These are phyloP conservation scores for Coelopa pilipes DNA, from an alignment of 2,888 invertebrate species.

Conservation along the genomic window DNA sequence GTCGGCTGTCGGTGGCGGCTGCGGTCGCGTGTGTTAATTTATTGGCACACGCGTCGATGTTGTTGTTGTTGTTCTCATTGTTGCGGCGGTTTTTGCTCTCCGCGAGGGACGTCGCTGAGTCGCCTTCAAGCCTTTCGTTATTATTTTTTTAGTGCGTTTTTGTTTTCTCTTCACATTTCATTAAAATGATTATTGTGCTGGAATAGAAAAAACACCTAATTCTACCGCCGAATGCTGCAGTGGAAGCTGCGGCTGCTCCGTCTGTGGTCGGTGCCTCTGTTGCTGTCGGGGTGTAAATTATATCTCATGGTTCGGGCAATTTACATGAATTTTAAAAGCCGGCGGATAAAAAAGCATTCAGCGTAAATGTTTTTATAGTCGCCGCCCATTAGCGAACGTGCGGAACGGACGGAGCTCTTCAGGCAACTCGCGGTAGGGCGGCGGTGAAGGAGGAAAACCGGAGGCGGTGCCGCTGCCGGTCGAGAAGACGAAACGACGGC, in stretches of 20 bases:
- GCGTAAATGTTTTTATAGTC: slow-evolving; percentile 40
- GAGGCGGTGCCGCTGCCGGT: slow-evolving; percentile 12
- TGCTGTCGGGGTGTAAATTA: slow-evolving; percentile 9
- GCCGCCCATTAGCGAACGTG: slow-evolving; percentile 34
- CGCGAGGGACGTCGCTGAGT: not conserved
- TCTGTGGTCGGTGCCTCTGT: too few relatives aligned
- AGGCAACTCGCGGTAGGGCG: too few relatives aligned
- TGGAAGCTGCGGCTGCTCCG: too few relatives aligned
- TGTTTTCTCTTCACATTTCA: not conserved
- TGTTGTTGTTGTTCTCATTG: not conserved
- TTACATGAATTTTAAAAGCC: not conserved
- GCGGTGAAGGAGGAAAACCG: slow-evolving; percentile 17
- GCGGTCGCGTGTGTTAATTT: not conserved
- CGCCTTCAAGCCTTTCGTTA: not conserved
- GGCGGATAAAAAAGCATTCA: slow-evolving; percentile 6
- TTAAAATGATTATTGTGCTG: not conserved
- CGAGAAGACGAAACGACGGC: too few relatives aligned
- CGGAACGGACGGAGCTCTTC: not conserved
- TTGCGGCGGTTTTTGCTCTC: not conserved
- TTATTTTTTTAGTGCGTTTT: not conserved
- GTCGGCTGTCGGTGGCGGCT: not conserved
- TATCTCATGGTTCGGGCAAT: slow-evolving; percentile 11
- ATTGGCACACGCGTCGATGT: not conserved
- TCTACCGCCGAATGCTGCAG: not conserved
- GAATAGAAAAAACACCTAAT: not conserved